Base-by-base conservation (phyloP, 2,888 invertebrate genomes). In the Spatulosminthurus flaviceps region DNA sequence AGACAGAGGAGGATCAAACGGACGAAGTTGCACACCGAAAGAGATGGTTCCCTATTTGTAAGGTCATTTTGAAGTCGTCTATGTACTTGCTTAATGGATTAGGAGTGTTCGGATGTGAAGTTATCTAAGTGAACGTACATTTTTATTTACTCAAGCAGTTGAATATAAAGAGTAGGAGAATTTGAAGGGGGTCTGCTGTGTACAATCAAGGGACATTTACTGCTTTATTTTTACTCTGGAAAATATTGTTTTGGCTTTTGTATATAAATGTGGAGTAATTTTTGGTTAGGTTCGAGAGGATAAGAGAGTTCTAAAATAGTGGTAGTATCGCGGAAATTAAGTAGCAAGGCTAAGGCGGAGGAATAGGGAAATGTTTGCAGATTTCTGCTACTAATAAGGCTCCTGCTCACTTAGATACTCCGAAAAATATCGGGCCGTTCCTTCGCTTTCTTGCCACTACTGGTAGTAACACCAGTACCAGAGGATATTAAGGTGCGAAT, bases 41-140 rank as follows among this genome's bases (percentile, higher is more conserved):
- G 64, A 28, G 19, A 51, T 51, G 73, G 73, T 73, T 73, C 26
- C 28, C 42, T 13, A 73, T 28, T 73, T 73, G 60, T 73, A 73
- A 73, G 75, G 75, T 75, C 75, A 75, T 75, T 75, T 75, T 75
- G 61, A 64, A 75, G 66, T 75, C 29, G 51, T 51, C 51, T 51
- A 34, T 34, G 34, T 34, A 34, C 34, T 51, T 22, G 24, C 69
- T 69, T 34, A 34, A 34, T 34, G 34, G 34, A 34, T 34, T 34
- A 34, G 34, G 34, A 34, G 34, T n/a, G n/a, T 7, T 34, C 9
- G 34, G 34, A 7, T 9, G 4, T 7, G 34, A 9, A 34, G 34
- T 9, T 34, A 34, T 34, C 5, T 34, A 34, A 7, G 34, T n/a
- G n/a, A n/a, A n/a, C n/a, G n/a, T n/a, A n/a, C n/a, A n/a, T n/a